phyloP scores from a whole-genome alignment of 2,113 vertebrate species.

The Hemibagrus wyckioides region DNA sequence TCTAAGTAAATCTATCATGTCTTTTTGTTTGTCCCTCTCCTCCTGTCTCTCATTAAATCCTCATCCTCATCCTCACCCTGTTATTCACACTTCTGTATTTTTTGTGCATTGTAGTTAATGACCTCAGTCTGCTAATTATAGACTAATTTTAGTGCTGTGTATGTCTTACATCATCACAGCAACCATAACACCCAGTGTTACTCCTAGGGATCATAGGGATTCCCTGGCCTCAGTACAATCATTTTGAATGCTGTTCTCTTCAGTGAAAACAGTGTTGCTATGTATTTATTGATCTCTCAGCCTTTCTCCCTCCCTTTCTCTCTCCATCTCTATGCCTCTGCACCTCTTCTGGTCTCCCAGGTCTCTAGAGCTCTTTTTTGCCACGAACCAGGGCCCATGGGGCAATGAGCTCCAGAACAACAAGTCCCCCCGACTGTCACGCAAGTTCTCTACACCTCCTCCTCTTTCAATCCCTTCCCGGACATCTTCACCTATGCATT shows the following conservation, averaged over 20 bases:
- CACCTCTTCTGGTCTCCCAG: slow-evolving; percentile 63
- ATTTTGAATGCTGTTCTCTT: slow-evolving; percentile 6
- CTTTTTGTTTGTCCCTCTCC: not conserved
- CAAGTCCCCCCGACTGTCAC: slow-evolving; percentile 87
- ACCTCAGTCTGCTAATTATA: not conserved
- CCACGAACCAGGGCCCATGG: slow-evolving; percentile 84
- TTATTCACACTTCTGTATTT: not conserved
- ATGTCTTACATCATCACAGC: not conserved
- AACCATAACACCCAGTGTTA: not conserved
- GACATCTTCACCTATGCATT: slow-evolving; percentile 87
- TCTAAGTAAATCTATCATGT: slow-evolving; percentile 69
- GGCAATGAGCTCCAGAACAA: slow-evolving; percentile 80
- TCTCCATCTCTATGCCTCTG: not conserved
- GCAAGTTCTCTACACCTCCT: slow-evolving; percentile 94
- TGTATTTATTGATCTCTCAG: not conserved
- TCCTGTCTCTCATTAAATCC: not conserved
- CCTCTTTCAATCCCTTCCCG: slow-evolving; percentile 83
- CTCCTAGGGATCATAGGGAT: not conserved
- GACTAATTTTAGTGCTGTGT: not conserved
- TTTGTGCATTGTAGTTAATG: not conserved
- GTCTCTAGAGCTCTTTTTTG: slow-evolving; percentile 92
- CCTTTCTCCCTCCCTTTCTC: not conserved
- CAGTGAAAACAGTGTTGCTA: not conserved
- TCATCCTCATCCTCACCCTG: not conserved
- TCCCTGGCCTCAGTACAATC: not conserved